These are phyloP conservation scores for Arctia plantaginis DNA, from an alignment of 2,888 invertebrate species.

Conservation along the genomic window DNA sequence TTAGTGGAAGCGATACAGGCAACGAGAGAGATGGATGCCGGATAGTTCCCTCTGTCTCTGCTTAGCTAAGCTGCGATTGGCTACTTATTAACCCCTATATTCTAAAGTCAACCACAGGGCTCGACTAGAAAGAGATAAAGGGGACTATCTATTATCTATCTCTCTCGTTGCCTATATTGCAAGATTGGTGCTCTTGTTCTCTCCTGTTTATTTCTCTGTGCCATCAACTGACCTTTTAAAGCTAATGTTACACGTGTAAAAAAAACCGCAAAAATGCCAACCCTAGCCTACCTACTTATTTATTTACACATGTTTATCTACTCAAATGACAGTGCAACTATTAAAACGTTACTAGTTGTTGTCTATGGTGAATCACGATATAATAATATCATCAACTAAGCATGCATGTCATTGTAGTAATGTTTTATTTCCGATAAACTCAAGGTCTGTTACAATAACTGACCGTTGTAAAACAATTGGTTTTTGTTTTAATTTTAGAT, in stretches of 20 bases:
- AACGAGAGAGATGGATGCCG: no score
- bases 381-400: neutral
- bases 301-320: conserved; percentile 26
- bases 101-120: no score
- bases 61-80: no score
- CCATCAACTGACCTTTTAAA: neutral
- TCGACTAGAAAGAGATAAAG: no score
- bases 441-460: neutral
- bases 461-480: neutral
- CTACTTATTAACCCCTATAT: no score
- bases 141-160: no score
- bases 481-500: neutral
- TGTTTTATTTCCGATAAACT: neutral
- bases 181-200: no score
- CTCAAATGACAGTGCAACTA: conserved; percentile 39
- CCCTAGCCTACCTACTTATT: conserved; percentile 21
- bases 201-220: no score
- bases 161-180: no score
- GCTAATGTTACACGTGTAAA: neutral
- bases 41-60: no score
- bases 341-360: conserved; percentile 17
- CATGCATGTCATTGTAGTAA: conserved; percentile 6
- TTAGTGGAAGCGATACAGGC: no score
- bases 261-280: conserved; percentile 16
- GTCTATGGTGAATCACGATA: conserved; percentile 8